Conservation (phyloP, 2,113 vertebrate species). For the Lasiurus cinereus region DNA sequence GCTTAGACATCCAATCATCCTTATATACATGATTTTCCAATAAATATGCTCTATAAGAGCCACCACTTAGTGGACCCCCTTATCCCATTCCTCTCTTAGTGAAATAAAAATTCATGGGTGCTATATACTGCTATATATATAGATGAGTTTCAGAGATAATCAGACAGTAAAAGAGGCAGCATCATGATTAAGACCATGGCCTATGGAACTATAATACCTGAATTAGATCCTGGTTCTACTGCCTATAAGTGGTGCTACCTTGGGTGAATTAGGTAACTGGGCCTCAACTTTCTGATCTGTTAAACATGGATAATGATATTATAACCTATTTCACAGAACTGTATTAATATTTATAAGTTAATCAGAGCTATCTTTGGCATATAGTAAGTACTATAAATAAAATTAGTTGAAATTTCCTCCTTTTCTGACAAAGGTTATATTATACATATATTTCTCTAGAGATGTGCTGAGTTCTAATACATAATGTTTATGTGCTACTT, state of each 20-base stretch:
- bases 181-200: neutral
- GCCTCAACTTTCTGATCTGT: neutral
- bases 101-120: neutral
- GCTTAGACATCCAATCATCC: neutral
- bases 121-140: neutral
- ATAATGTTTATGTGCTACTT: neutral
- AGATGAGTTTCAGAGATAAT: neutral
- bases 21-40: slow-evolving; percentile 33
- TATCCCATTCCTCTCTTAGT: neutral
- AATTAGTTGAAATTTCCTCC: neutral
- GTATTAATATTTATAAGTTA: neutral
- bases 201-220: neutral
- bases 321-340: neutral
- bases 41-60: neutral
- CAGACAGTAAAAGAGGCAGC: neutral
- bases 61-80: neutral
- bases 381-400: neutral
- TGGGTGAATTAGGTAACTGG: neutral
- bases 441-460: neutral
- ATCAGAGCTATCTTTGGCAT: neutral
- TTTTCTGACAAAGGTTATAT: slow-evolving; percentile 22
- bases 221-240: neutral
- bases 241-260: neutral
- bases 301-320: neutral
- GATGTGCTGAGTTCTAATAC: neutral